A percentile compares a stretch with the other conserved stretches of the same genome.
Evolutionary conservation across 2,888 invertebrate species (phyloP).

Genomic region (Argyresthia goedartella): DNA sequence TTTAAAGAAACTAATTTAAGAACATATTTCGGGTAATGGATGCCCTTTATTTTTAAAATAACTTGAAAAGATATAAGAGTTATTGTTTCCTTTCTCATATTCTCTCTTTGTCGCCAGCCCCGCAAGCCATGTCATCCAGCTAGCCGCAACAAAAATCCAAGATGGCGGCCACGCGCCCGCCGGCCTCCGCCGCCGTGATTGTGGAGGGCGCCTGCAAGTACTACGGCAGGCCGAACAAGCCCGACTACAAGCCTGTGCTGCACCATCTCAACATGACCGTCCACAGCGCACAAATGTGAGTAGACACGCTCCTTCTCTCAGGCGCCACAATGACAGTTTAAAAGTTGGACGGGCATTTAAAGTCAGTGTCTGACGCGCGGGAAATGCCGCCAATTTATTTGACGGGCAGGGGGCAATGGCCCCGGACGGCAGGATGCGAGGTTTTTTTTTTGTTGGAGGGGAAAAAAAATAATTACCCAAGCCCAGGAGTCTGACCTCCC

Average conservation of each 20-base stretch:
- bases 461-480: not conserved
- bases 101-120: constrained; percentile 6
- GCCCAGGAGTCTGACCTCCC: too few relatives aligned
- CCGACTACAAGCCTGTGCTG: constrained; percentile 71
- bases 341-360: not conserved
- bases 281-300: constrained; percentile 83
- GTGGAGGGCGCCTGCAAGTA: constrained; percentile 77
- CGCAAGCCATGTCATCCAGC: not conserved
- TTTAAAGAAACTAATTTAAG: too few relatives aligned
- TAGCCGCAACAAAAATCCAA: constrained; percentile 14
- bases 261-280: constrained; percentile 81
- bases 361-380: not conserved
- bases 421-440: not conserved
- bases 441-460: not conserved
- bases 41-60: too few relatives aligned
- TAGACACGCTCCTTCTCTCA: too few relatives aligned
- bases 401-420: not conserved
- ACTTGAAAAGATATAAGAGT: too few relatives aligned
- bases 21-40: too few relatives aligned
- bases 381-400: not conserved
- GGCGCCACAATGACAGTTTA: constrained; percentile 5
- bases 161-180: constrained; percentile 32
- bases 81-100: not conserved
- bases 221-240: constrained; percentile 70
- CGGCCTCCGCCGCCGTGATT: constrained; percentile 74